Evolutionary conservation across 2,797 vertebrate genomes (phyloP), one percentile per base, ranked within the genome.

Genomic region (Artibeus jamaicensis): DNA sequence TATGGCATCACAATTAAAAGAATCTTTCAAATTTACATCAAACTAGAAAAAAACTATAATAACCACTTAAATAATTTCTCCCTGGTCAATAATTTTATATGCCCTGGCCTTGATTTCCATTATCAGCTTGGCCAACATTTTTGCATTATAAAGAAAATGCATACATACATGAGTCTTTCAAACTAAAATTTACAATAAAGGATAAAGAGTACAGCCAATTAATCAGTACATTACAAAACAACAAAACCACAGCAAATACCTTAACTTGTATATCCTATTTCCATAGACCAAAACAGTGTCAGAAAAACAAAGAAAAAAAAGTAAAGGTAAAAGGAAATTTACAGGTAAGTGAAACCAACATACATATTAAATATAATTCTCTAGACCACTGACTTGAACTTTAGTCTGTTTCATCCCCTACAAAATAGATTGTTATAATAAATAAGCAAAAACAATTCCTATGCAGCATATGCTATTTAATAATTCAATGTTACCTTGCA

Each of bases 371-470:
- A 94, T 86, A 71, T 10, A 24, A 67, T 57, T 57, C 15, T 15
- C 29, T 55, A 57, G 12, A 86, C 79, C 32, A 90, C 21, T 87
- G 68, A 78, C 5, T 86, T 93, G 83, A 92, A 78, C 26, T 29
- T 50, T 68, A 62, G 22, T 48, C 32, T 84, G 29, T 76, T 93
- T 91, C 62, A 78, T 37, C 48, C 93, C 32, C 26, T 89, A 15
- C 18, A 74, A 89, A 94, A 65, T 39, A 89, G 81, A 96, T 9
- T 85, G 37, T 62, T 71, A 46, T 5, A 90, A 87, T 42, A 10
- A 65, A 39, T 95, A 93, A 88, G 68, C 85, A 95, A 65, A 93
- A 79, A 95, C 73, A 93, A 96, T 91, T 85, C 11, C 65, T 74
- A 53, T 65, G 11, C 22, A 53, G 39, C 9, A 93, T 84, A 90